Percentiles rank a stretch among this genome's conserved stretches.
Conservation (phyloP, 2,888 invertebrate genomes). For the Platycnemis pennipes region DNA sequence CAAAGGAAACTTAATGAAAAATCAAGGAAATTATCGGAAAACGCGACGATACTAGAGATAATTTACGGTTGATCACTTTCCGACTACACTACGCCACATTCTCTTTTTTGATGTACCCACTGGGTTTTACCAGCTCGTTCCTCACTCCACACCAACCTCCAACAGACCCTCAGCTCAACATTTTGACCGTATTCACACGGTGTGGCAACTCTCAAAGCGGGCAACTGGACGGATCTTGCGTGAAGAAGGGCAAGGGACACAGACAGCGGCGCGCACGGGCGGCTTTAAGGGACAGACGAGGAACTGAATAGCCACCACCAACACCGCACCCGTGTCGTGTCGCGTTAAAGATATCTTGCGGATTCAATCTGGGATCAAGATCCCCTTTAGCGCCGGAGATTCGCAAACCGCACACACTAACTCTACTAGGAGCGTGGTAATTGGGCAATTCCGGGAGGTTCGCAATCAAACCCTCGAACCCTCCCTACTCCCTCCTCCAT, state of each 20-base stretch:
- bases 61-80: too few species aligned
- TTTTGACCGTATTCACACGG: too few species aligned
- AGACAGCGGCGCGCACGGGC: neutral
- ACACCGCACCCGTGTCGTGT: neutral
- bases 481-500: neutral
- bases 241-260: neutral
- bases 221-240: neutral
- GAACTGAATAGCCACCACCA: neutral
- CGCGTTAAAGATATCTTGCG: conserved; percentile 57
- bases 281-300: neutral
- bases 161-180: too few species aligned
- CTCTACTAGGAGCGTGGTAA: conserved; percentile 13
- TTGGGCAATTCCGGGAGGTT: conserved; percentile 35
- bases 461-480: conserved; percentile 33
- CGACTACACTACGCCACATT: too few species aligned
- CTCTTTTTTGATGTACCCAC: too few species aligned
- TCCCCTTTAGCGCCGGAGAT: conserved; percentile 22
- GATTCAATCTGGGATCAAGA: conserved; percentile 40
- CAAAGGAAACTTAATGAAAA: too few species aligned
- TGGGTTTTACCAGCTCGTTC: too few species aligned
- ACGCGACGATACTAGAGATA: too few species aligned
- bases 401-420: conserved; percentile 40
- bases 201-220: too few species aligned
- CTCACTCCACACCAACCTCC: too few species aligned
- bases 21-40: too few species aligned